Base-by-base conservation (phyloP, 2,888 invertebrate species). In the Rhodophaea formosa region DNA sequence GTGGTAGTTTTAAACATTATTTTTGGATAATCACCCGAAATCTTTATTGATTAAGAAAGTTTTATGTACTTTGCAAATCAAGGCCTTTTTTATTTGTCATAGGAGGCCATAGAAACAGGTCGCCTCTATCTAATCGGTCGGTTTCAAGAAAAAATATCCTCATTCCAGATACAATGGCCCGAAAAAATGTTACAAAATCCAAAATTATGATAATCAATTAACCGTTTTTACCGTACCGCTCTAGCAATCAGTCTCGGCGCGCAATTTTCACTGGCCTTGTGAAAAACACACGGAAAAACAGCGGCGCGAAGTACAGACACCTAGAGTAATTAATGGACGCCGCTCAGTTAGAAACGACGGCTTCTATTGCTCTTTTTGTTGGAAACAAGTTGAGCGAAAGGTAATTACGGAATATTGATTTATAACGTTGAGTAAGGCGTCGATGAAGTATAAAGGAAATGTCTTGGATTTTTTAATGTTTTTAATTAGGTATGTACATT, bases 201-300 rank as follows among this genome's bases (percentile, higher is more conserved):
- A 15, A 42, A 16, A 53, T 16, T 10, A 16, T 35, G 10, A 15
- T 51, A 17, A 15, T 35, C 39, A 42, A 53, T 53, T 53, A 53
- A 39, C 39, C 14, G 10, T 42, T 42, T 53, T 53, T n/a, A 7
- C 15, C 15, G 15, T 14, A 17, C 52, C n/a, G 42, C 35, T 53
- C 39, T 35, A 17, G 52, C 23, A 53, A 53, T 53, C 42, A 10
- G 16, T 53, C 16, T 53, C 39, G 39, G 39, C 39, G 10, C 39
- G 42, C 35, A 42, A 53, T 53, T 53, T 53, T 42, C 52, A 17
- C 23, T 53, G 12, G 42, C 52, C 52, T 53, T 53, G 52, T 10
- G 42, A 53, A 23, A 39, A 23, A 39, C 14, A 51, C 16, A 29
- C 47, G 30, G 29, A 47, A 47, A 47, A 47, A 29, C 47, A 5